A percentile compares a stretch with the other conserved stretches of the same genome.
phyloP scores from a whole-genome alignment of 2,113 vertebrate genomes.

The Colinus virginianus region DNA sequence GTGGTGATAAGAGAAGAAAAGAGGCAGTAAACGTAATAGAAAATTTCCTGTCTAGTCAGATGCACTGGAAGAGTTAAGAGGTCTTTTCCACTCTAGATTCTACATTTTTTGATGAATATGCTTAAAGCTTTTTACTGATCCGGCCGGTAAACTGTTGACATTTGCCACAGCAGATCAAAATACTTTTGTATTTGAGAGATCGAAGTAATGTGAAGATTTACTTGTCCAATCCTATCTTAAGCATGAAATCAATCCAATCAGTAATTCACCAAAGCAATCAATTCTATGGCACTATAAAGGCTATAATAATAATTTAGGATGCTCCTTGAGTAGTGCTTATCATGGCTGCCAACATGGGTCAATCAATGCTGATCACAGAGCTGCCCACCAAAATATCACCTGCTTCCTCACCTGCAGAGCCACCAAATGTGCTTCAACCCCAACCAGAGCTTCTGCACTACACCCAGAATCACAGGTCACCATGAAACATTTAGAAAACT shows the following conservation, averaged over 20 bases:
- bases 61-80: neutral
- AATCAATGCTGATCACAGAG: neutral
- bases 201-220: slow-evolving; percentile 48
- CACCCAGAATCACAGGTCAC: neutral
- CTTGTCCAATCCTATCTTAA: slow-evolving; percentile 15
- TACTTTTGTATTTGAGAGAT: neutral
- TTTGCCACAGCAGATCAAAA: slow-evolving; percentile 1
- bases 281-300: neutral
- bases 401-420: neutral
- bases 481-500: neutral
- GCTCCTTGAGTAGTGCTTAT: neutral
- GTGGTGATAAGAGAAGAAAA: fast-evolving
- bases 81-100: neutral
- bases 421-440: neutral
- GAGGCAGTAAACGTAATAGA: neutral
- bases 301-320: neutral
- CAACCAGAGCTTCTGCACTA: neutral
- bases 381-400: neutral
- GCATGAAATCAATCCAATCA: slow-evolving; percentile 61
- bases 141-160: too few species aligned
- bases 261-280: slow-evolving; percentile 59
- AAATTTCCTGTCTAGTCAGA: neutral
- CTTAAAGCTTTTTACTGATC: neutral
- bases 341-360: fast-evolving
- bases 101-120: neutral